Evolutionary conservation across 2,888 invertebrate species (phyloP).

Genomic region (Invenusta paracnida): DNA sequence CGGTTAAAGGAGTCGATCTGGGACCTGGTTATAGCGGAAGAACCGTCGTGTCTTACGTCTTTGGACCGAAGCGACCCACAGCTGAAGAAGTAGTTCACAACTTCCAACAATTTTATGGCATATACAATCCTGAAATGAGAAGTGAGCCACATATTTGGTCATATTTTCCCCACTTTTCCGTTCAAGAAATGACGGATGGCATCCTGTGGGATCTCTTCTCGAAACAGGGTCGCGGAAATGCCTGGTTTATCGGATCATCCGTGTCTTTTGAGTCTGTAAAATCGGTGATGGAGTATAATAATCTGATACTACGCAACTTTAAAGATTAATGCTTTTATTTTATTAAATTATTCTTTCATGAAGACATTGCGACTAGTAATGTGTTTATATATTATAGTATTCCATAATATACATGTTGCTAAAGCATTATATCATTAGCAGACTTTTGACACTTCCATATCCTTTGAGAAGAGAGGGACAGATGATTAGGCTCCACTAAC

Average conservation of each 20-base stretch:
- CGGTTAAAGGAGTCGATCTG: not conserved
- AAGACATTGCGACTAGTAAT: no score
- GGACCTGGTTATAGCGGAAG: not conserved
- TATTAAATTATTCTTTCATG: no score
- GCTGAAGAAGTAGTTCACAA: not conserved
- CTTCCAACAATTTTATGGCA: not conserved
- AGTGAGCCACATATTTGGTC: conserved; percentile 15
- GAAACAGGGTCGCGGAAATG: not conserved
- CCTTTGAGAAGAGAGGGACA: no score
- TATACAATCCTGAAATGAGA: not conserved
- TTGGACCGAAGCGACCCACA: not conserved
- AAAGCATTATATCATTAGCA: no score
- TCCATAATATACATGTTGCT: no score
- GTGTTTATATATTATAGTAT: no score
- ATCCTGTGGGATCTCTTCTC: not conserved
- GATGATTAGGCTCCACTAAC: no score
- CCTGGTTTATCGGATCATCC: conserved; percentile 25
- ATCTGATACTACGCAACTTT: not conserved
- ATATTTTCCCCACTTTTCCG: not conserved
- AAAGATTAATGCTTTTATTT: no score
- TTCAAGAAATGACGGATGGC: not conserved
- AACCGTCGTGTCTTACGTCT: not conserved
- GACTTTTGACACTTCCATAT: no score
- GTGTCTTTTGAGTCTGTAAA: conserved; percentile 30
- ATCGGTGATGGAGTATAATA: conserved; percentile 32